Percentiles rank a stretch among this genome's conserved stretches.
phyloP scores from a whole-genome alignment of 2,797 vertebrate genomes.

The Sparidentex hasta region DNA sequence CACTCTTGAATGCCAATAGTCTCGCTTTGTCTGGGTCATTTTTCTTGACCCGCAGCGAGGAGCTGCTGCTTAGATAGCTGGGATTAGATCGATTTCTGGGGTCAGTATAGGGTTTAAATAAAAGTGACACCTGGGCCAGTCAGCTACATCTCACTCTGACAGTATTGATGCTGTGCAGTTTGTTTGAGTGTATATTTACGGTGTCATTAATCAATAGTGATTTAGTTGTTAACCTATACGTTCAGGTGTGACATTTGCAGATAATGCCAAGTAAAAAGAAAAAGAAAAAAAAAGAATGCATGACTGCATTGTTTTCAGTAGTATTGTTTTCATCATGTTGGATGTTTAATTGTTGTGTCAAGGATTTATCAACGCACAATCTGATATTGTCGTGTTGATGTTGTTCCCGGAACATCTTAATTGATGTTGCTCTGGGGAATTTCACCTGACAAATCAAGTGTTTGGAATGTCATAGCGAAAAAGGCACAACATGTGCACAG shows the following conservation, averaged over 20 bases:
- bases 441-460: too few species aligned
- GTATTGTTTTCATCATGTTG: background rate
- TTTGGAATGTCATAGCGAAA: too few species aligned
- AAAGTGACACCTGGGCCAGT: conserved; percentile 22
- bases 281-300: background rate
- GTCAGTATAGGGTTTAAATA: conserved; percentile 33
- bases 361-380: background rate
- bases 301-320: too few species aligned
- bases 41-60: conserved; percentile 45
- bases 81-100: conserved; percentile 42
- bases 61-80: conserved; percentile 13
- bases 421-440: too few species aligned
- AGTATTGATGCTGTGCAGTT: conserved; percentile 11
- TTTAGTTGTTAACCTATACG: conserved; percentile 22
- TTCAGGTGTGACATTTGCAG: conserved; percentile 14
- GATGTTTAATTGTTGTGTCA: background rate
- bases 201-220: conserved; percentile 33
- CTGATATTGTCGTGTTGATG: too few species aligned
- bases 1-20: conserved; percentile 58
- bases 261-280: background rate
- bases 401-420: too few species aligned
- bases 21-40: conserved; percentile 40
- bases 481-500: too few species aligned
- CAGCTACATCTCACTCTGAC: conserved; percentile 8
- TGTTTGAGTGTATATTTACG: conserved; percentile 32